phyloP scores from a whole-genome alignment of 2,797 vertebrate genomes.

The Apodemus agrarius region DNA sequence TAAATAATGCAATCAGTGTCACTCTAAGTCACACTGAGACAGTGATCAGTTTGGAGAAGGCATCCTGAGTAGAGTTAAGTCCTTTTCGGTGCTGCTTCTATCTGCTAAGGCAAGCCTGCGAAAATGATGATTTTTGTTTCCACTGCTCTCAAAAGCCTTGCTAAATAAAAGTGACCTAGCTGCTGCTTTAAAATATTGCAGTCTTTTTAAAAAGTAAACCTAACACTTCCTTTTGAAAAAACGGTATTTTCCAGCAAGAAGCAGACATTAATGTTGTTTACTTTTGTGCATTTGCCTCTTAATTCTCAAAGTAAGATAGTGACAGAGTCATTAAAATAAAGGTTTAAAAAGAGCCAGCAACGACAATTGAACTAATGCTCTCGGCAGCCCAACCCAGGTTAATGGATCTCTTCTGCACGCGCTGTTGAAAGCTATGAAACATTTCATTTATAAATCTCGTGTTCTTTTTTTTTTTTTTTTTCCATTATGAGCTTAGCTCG shows the following conservation, averaged over 20 bases:
- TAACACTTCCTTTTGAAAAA: conserved; percentile 42
- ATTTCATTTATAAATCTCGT: conserved; percentile 18
- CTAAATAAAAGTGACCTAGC: conserved; percentile 47
- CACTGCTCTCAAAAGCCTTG: conserved; percentile 56
- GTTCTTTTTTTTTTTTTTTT: not conserved
- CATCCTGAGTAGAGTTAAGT: not conserved
- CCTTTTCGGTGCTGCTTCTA: not conserved
- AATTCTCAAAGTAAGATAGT: conserved; percentile 57
- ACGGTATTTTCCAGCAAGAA: conserved; percentile 44
- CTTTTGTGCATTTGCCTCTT: conserved; percentile 55
- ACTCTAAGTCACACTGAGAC: not conserved
- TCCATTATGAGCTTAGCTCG: not conserved
- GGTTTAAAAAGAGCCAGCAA: conserved; percentile 34
- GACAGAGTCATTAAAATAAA: conserved; percentile 55
- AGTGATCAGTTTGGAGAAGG: not conserved
- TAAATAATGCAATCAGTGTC: not conserved
- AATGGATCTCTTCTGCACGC: conserved; percentile 6
- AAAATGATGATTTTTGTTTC: conserved; percentile 52
- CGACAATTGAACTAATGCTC: conserved; percentile 16
- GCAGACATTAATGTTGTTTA: conserved; percentile 40
- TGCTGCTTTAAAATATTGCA: conserved; percentile 47
- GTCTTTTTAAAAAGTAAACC: conserved; percentile 10
- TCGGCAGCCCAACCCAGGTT: not conserved
- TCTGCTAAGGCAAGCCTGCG: conserved; percentile 35
- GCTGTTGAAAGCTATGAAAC: not conserved